These are phyloP conservation scores for Uromys caudimaculatus DNA, from an alignment of 2,797 vertebrate genomes.

Conservation along the genomic window DNA sequence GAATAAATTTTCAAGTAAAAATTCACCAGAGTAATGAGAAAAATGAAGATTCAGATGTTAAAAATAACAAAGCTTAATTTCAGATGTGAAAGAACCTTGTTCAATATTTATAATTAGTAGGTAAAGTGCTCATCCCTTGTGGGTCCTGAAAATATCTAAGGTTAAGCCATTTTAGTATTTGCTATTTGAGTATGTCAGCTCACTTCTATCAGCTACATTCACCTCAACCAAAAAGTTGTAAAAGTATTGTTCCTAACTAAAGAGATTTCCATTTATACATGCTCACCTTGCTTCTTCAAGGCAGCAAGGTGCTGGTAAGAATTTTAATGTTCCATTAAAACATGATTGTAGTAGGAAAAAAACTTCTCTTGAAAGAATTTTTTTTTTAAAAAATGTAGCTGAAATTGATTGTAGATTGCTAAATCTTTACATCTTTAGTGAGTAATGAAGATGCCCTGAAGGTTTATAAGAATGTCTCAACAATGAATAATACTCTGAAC, in stretches of 20 bases:
- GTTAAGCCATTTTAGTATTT: neutral
- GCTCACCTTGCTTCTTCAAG: neutral
- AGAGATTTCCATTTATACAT: neutral
- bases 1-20: neutral
- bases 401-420: conserved; percentile 9
- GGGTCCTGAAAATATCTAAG: neutral
- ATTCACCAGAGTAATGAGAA: neutral
- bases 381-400: neutral
- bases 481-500: neutral
- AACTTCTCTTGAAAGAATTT: neutral
- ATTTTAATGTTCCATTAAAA: conserved; percentile 9
- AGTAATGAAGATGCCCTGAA: neutral
- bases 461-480: conserved; percentile 28
- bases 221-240: neutral
- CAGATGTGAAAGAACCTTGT: neutral
- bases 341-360: neutral
- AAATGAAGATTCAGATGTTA: neutral
- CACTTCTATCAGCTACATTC: neutral
- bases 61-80: neutral
- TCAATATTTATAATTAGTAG: neutral
- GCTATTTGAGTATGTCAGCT: neutral
- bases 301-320: neutral
- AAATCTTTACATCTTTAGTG: neutral
- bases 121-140: neutral
- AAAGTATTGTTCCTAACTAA: neutral